Evolutionary conservation across 1,140 invertebrate genomes (phyloP).

Genomic region (Bemisia tabaci): DNA sequence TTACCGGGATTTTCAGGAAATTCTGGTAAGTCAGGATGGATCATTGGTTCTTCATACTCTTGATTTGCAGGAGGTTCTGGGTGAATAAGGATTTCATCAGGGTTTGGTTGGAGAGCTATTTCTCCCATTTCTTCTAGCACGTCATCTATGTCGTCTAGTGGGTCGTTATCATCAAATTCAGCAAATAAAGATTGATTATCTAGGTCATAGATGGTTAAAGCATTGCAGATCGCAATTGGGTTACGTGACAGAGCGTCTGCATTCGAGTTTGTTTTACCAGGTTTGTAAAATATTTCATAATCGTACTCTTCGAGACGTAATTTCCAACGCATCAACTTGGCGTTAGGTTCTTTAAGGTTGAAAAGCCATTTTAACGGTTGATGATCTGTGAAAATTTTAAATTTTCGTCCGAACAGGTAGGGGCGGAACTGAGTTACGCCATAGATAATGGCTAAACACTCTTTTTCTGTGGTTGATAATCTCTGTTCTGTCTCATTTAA

Average conservation of each 20-base stretch:
- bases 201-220: background rate
- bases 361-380: conserved; percentile 34
- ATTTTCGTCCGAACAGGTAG: conserved; percentile 33
- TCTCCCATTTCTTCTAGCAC: background rate
- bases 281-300: conserved; percentile 19
- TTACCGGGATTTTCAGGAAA: background rate
- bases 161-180: background rate
- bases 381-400: conserved; percentile 37
- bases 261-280: conserved; percentile 28
- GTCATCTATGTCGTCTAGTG: background rate
- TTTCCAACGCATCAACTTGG: conserved; percentile 18
- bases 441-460: conserved; percentile 38
- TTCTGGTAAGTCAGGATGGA: background rate
- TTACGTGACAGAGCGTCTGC: conserved; percentile 28
- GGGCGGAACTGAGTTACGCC: conserved; percentile 31
- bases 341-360: conserved; percentile 25
- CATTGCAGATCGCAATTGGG: background rate
- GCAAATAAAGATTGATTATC: background rate
- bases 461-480: conserved; percentile 29
- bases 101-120: background rate
- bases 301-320: conserved; percentile 15
- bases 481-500: conserved; percentile 21
- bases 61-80: background rate
- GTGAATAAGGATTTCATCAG: background rate
- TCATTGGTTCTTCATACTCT: no score